Percentiles rank a stretch among this genome's conserved stretches.
Evolutionary conservation across 2,797 vertebrate species (phyloP).

Genomic region (Lutjanus argentimaculatus): DNA sequence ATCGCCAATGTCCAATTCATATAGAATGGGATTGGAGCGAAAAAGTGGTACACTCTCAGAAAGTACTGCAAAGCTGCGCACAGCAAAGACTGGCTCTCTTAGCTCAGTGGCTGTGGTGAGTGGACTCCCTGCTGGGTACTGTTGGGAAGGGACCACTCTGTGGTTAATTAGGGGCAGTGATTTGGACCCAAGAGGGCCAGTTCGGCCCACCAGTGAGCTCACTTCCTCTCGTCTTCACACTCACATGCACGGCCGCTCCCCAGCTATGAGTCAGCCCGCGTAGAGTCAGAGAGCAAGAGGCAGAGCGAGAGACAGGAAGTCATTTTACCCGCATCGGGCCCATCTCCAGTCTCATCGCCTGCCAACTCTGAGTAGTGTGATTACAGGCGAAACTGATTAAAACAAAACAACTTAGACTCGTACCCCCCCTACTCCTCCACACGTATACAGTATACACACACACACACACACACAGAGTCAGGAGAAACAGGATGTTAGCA

Average conservation of each 20-base stretch:
- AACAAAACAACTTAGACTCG: conserved; percentile 79
- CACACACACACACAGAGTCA: conserved; percentile 45
- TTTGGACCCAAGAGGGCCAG: conserved; percentile 75
- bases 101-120: conserved; percentile 43
- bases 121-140: conserved; percentile 65
- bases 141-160: conserved; percentile 72
- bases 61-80: conserved; percentile 11
- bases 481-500: conserved; percentile 77
- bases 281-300: conserved; percentile 50
- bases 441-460: conserved; percentile 61
- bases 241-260: conserved; percentile 79
- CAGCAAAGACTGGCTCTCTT: conserved; percentile 7
- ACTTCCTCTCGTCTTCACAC: conserved; percentile 84
- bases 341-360: conserved; percentile 79
- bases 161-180: conserved; percentile 82
- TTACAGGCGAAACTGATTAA: conserved; percentile 86
- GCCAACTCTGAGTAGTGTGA: conserved; percentile 79
- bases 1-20: too few species aligned
- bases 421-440: conserved; percentile 35
- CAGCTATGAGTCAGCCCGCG: conserved; percentile 78
- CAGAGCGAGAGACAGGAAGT: conserved; percentile 80
- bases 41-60: not conserved
- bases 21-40: too few species aligned
- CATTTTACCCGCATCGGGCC: conserved; percentile 77
- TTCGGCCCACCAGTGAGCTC: conserved; percentile 82